Percentiles rank a stretch among this genome's conserved stretches.
Conservation (phyloP, 2,888 invertebrate species). For the Atrina japonica region DNA sequence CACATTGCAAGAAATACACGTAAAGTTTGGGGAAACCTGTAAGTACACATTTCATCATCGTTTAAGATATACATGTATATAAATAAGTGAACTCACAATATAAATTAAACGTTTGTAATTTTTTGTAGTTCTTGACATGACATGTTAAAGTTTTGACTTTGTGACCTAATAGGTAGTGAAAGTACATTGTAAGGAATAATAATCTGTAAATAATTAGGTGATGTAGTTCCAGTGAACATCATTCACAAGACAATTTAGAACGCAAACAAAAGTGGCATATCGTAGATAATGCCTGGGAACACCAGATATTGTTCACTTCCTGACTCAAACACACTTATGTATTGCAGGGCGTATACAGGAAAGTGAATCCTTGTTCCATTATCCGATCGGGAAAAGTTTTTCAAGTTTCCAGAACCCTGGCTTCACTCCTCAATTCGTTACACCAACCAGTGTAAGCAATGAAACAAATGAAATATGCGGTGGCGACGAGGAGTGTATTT, state of each 20-base stretch:
- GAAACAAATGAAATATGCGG: conserved; percentile 3
- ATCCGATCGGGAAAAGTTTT: conserved; percentile 13
- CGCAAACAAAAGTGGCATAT: too few species aligned
- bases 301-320: too few species aligned
- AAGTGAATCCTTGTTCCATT: conserved; percentile 24
- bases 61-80: neutral
- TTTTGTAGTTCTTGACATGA: too few species aligned
- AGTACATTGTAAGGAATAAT: neutral
- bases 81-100: too few species aligned
- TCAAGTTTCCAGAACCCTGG: conserved; percentile 16
- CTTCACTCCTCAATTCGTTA: conserved; percentile 8
- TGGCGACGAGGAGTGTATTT: conserved; percentile 13
- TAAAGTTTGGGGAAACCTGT: too few species aligned
- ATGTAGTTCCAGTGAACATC: neutral
- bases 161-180: too few species aligned
- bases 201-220: neutral
- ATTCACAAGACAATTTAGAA: neutral
- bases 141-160: too few species aligned
- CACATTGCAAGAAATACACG: too few species aligned
- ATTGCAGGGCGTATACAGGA: conserved; percentile 22
- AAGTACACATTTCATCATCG: too few species aligned
- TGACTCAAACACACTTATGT: too few species aligned
- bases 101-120: too few species aligned
- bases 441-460: neutral
- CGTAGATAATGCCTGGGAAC: too few species aligned